Evolutionary conservation across 2,888 invertebrate genomes (phyloP).

Genomic region (Hyppa rectilinea): DNA sequence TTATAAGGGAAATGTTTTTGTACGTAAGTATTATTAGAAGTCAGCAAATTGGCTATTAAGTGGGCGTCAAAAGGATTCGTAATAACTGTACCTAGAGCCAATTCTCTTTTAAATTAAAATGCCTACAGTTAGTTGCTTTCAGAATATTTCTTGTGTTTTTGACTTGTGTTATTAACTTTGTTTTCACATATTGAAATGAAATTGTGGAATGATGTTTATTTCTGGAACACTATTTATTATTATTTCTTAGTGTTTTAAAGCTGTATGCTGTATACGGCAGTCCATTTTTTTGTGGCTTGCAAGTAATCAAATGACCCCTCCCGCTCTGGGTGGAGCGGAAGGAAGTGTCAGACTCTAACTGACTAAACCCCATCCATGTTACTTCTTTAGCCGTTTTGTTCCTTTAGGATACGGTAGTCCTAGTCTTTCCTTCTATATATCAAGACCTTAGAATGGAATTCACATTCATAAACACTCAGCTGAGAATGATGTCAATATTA

Average conservation of each 20-base stretch:
- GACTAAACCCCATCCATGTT: no score
- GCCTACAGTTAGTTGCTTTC: not conserved
- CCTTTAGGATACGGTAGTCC: no score
- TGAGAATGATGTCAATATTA: conserved; percentile 26
- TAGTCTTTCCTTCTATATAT: not conserved
- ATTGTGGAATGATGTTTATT: not conserved
- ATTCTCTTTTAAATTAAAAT: conserved; percentile 10
- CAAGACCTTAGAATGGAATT: not conserved
- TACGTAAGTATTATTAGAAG: conserved; percentile 16
- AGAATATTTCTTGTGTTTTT: not conserved
- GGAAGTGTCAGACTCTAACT: no score
- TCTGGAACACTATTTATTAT: no score
- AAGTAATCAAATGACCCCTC: no score
- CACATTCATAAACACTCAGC: not conserved
- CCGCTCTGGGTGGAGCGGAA: no score
- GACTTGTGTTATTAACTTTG: not conserved
- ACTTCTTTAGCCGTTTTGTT: no score
- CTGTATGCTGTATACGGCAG: no score
- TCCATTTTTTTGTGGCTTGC: no score
- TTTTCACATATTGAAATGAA: not conserved
- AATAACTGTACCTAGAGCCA: not conserved
- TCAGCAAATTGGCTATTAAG: conserved; percentile 24
- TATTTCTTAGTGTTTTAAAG: no score
- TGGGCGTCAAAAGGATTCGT: conserved; percentile 8
- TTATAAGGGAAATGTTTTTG: conserved; percentile 30